Evolutionary conservation across 53 echinoderm and acorn worm species (phyloP).

Genomic region (Holothuria scabra): DNA sequence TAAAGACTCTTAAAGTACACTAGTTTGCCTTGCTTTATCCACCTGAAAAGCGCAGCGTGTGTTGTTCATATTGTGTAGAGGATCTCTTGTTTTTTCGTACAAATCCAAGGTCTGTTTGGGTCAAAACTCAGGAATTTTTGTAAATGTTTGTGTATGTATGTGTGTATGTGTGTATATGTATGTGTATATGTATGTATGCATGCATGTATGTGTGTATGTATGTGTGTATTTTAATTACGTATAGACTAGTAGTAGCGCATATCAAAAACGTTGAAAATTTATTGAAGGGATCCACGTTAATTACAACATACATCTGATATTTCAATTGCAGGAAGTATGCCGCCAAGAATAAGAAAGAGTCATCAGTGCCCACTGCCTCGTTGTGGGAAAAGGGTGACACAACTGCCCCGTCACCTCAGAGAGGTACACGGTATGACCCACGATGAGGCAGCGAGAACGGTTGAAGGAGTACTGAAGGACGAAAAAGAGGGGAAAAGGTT

Average conservation of each 20-base stretch:
- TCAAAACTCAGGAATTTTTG: too few relatives aligned
- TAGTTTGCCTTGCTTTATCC: too few relatives aligned
- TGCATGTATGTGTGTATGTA: slow-evolving; percentile 3
- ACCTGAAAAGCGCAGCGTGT: too few relatives aligned
- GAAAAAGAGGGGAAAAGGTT: neutral
- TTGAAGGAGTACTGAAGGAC: neutral
- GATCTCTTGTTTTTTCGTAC: too few relatives aligned
- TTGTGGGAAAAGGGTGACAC: slow-evolving; percentile 14
- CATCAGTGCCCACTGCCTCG: slow-evolving; percentile 11
- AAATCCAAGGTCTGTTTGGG: too few relatives aligned
- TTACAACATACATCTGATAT: slow-evolving; percentile 12
- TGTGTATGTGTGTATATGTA: too few relatives aligned
- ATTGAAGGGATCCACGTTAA: slow-evolving; percentile 11
- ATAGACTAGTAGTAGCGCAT: slow-evolving; percentile 5
- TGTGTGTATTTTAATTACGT: neutral
- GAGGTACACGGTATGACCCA: slow-evolving; percentile 11
- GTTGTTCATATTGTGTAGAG: too few relatives aligned
- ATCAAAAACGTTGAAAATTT: slow-evolving; percentile 13
- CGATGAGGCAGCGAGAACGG: slow-evolving; percentile 17
- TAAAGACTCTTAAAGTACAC: too few relatives aligned
- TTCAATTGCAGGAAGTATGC: slow-evolving; percentile 17
- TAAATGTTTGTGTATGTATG: too few relatives aligned
- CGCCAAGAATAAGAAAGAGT: slow-evolving; percentile 21
- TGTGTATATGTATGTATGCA: neutral
- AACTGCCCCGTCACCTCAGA: slow-evolving; percentile 21